phyloP scores from a whole-genome alignment of 1,140 invertebrate species.

The Ylistrum balloti region DNA sequence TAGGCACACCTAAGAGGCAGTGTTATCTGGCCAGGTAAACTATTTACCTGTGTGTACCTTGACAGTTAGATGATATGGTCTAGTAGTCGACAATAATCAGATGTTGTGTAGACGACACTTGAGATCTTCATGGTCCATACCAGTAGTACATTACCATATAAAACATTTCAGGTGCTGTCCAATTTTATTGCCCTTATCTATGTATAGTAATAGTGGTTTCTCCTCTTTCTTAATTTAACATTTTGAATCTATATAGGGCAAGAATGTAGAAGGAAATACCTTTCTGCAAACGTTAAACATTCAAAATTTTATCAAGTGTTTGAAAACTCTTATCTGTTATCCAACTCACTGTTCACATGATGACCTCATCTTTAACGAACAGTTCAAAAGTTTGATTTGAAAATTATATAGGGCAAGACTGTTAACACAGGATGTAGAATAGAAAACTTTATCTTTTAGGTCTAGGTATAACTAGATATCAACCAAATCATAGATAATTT shows the following conservation, averaged over 20 bases:
- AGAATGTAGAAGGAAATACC: conserved; percentile 34
- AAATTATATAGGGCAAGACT: not conserved
- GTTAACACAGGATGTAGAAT: too few relatives aligned
- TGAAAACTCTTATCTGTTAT: conserved; percentile 7
- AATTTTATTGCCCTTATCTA: conserved; percentile 31
- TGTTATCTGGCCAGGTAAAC: conserved; percentile 26
- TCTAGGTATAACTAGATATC: too few relatives aligned
- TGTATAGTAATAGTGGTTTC: not conserved
- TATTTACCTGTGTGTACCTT: conserved; percentile 33
- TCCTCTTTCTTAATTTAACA: conserved; percentile 27
- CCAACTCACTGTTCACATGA: not conserved
- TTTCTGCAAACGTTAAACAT: not conserved
- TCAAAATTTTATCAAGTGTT: conserved; percentile 3
- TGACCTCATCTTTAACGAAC: conserved; percentile 38
- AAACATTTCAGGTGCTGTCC: conserved; percentile 28
- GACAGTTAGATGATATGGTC: conserved; percentile 38
- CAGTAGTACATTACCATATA: conserved; percentile 34
- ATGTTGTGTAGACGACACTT: conserved; percentile 13
- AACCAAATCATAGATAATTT: too few relatives aligned
- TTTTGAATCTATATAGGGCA: conserved; percentile 35
- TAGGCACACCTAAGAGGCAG: not conserved
- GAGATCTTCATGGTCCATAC: conserved; percentile 10
- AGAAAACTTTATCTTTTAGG: too few relatives aligned
- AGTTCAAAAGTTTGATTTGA: conserved; percentile 31
- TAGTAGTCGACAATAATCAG: not conserved